phyloP scores from a whole-genome alignment of 30 jellyfish, hydroid and myxozoan species.

The Catostylus mosaicus region DNA sequence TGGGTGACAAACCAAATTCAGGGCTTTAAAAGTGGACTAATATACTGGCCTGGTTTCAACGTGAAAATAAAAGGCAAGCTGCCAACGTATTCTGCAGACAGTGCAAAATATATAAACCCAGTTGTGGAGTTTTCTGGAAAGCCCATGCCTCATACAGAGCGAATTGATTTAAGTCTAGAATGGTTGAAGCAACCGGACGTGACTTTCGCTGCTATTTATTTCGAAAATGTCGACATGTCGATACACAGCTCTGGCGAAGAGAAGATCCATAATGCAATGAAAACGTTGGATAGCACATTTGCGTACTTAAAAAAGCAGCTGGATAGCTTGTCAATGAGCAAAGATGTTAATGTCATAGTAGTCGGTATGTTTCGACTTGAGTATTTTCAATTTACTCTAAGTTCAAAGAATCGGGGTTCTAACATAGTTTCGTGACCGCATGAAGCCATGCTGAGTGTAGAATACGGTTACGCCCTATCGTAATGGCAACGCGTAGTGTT shows the following conservation, averaged over 20 bases:
- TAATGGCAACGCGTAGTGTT: too few species aligned
- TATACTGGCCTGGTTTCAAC: conserved; percentile 91
- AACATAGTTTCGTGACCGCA: too few species aligned
- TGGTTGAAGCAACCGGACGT: conserved; percentile 74
- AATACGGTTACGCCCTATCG: too few species aligned
- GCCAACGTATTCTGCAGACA: conserved; percentile 59
- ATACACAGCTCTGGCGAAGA: conserved; percentile 32
- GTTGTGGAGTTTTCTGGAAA: not conserved
- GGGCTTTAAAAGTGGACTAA: conserved; percentile 90
- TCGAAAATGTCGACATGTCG: conserved; percentile 60
- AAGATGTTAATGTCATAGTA: conserved; percentile 76
- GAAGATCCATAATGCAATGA: conserved; percentile 27
- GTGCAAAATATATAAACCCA: conserved; percentile 23
- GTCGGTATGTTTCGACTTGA: conserved; percentile 73
- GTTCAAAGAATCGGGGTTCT: not conserved
- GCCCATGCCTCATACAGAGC: conserved; percentile 63
- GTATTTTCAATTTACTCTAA: not conserved
- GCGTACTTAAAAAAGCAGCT: conserved; percentile 42
- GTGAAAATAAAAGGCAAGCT: conserved; percentile 50
- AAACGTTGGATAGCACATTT: conserved; percentile 43
- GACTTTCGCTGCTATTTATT: conserved; percentile 76
- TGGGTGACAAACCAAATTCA: conserved; percentile 86
- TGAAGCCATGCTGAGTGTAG: too few species aligned
- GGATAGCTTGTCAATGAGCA: conserved; percentile 3
- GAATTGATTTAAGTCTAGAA: conserved; percentile 57